Base-by-base conservation (phyloP, 1,140 invertebrate genomes). In the Brachionus asplanchnoidis region DNA sequence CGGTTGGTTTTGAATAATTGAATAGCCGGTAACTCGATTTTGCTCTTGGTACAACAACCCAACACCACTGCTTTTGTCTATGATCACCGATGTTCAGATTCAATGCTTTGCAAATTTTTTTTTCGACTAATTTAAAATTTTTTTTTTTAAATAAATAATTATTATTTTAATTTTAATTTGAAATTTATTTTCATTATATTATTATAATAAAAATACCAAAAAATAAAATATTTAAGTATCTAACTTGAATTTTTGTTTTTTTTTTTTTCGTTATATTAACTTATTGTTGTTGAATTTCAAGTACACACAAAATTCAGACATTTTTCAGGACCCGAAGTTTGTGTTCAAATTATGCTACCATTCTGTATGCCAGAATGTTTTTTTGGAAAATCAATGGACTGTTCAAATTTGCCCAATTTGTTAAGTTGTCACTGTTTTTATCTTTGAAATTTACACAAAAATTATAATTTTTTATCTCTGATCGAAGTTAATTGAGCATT, bases 161-260 rank as follows among this genome's bases (percentile, higher is more conserved):
- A 73, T 73, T 73, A 73, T 73, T 73, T 73, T 73, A 73, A 73
- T 73, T 73, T 73, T 73, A 42, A 73, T 42, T 73, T 73, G 40
- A 73, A 73, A 42, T 73, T 73, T 40, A 40, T 73, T 73, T 73
- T 73, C 68, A 73, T 73, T 73, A 73, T 42, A 73, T 73, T 73
- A 73, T 73, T 73, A 73, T 73, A 73, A 73, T 73, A 60, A 60
- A 73, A 42, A 40, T 44, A 73, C 68, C 44, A 73, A 73, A 73
- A 73, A 20, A 42, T 42, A 68, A 68, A 68, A 68, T 68, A 32
- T 68, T 68, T 68, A 73, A 73, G 68, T 73, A 73, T 73, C 68
- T 73, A 73, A 73, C 68, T 73, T 73, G 36, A 73, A 73, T 68
- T 68, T 68, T 68, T 68, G 26, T 68, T 68, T 68, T 68, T 68